Conservation (phyloP, 2,113 vertebrate species). For the Myanophis thanlyinensis region DNA sequence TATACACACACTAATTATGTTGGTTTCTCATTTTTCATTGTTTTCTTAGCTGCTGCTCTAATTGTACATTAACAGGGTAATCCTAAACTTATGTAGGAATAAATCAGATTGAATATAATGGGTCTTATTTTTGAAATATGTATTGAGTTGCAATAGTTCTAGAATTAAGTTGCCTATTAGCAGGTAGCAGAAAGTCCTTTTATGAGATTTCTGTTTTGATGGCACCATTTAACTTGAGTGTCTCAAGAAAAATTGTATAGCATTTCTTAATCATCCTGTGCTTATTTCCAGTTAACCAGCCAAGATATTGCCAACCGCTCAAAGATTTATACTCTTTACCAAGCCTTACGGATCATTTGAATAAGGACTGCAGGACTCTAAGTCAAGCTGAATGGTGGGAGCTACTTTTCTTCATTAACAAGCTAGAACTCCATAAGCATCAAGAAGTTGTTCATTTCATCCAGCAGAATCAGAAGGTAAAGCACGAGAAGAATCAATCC, state of each 20-base stretch:
- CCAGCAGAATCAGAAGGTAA: conserved; percentile 62
- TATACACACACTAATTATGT: too few species aligned
- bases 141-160: background rate
- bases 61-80: background rate
- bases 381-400: conserved; percentile 93
- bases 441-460: conserved; percentile 75
- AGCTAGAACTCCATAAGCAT: conserved; percentile 80
- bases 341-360: conserved; percentile 73
- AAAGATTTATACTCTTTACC: conserved; percentile 82
- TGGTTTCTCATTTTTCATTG: background rate
- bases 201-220: background rate
- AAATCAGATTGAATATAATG: background rate
- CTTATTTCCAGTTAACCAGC: conserved; percentile 67
- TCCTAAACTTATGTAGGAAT: background rate
- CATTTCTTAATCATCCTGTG: background rate
- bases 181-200: background rate
- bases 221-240: background rate
- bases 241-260: background rate
- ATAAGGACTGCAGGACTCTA: conserved; percentile 58
- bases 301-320: conserved; percentile 75
- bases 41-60: background rate
- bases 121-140: background rate
- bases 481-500: rapidly evolving
- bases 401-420: conserved; percentile 91
- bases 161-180: background rate